A percentile compares a stretch with the other conserved stretches of the same genome.
These are phyloP conservation scores for Laothoe populi DNA, from an alignment of 2,888 invertebrate genomes.

Conservation along the genomic window DNA sequence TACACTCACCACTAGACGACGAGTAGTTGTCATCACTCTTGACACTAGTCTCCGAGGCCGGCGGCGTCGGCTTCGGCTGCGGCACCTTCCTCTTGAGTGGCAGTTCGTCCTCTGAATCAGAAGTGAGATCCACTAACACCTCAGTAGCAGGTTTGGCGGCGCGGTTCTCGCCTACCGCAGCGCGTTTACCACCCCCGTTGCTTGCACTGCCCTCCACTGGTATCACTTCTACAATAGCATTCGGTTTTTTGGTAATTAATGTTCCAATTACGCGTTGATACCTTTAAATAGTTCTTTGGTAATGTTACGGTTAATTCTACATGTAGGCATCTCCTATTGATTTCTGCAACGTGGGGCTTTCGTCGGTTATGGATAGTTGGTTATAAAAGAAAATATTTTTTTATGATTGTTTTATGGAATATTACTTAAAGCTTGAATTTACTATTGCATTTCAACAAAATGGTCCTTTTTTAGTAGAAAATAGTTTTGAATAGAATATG, in stretches of 20 bases:
- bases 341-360: background rate
- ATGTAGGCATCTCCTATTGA: slow-evolving; percentile 1
- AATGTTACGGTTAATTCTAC: background rate
- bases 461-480: too few species aligned
- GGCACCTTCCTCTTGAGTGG: slow-evolving; percentile 86
- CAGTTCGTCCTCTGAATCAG: slow-evolving; percentile 89
- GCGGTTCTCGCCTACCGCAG: slow-evolving; percentile 69
- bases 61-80: slow-evolving; percentile 71
- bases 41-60: slow-evolving; percentile 56
- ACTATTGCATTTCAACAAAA: too few species aligned
- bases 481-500: too few species aligned
- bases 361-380: too few species aligned
- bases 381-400: too few species aligned
- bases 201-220: slow-evolving; percentile 66
- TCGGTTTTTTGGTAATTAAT: background rate
- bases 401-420: too few species aligned
- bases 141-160: slow-evolving; percentile 66
- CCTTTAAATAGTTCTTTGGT: slow-evolving; percentile 6
- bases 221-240: slow-evolving; percentile 68
- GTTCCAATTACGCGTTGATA: background rate
- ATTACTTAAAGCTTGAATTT: too few species aligned
- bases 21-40: slow-evolving; percentile 74
- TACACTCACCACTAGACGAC: slow-evolving; percentile 58
- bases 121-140: slow-evolving; percentile 88
- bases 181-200: slow-evolving; percentile 59